Evolutionary conservation across 2,113 vertebrate genomes (phyloP), one percentile per base, ranked within the genome.

Genomic region (Setophaga petechia): DNA sequence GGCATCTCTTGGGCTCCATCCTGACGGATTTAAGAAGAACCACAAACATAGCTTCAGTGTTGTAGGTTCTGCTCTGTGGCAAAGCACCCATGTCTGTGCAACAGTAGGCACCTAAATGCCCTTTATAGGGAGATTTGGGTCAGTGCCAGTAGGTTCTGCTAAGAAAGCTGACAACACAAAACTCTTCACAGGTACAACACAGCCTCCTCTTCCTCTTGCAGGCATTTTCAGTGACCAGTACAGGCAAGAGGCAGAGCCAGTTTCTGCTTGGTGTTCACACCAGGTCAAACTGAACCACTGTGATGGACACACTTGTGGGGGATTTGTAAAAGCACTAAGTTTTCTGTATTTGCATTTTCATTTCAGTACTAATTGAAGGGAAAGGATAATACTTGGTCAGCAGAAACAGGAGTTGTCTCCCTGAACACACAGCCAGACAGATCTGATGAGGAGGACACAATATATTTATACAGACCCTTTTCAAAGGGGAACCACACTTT

Each of bases 351-450:
- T 84, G 33, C 39, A n/a, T 82, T 90, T 75, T 52, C 61, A 58
- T 82, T 85, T 87, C 69, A 62, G 22, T 55, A 28, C 37, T 93
- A 79, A 59, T 54, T 76, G 58, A 93, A 69, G 25, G 61, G 51
- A 84, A 85, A 66, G 37, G n/a, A 52, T 95, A 93, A 77, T 73
- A 83, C 67, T 51, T 85, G 72, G 61, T 96, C 93, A 97, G 94
- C 92, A 95, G 87, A 91, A 95, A 90, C 22, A 61, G 59, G 39
- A 80, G 30, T 84, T 91, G 41, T 77, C 74, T 93, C 55, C 59
- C 51, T 59, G 54, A 79, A 67, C 55, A 67, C 71, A 55, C 4
- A 14, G 74, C 59, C 71, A 77, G 94, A 67, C 52, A 91, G 59
- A 80, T 80, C 72, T 84, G 87, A 90, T 63, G 90, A 77, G 83